These are phyloP conservation scores for Labeo rohita DNA, from an alignment of 2,113 vertebrate species.

Conservation along the genomic window DNA sequence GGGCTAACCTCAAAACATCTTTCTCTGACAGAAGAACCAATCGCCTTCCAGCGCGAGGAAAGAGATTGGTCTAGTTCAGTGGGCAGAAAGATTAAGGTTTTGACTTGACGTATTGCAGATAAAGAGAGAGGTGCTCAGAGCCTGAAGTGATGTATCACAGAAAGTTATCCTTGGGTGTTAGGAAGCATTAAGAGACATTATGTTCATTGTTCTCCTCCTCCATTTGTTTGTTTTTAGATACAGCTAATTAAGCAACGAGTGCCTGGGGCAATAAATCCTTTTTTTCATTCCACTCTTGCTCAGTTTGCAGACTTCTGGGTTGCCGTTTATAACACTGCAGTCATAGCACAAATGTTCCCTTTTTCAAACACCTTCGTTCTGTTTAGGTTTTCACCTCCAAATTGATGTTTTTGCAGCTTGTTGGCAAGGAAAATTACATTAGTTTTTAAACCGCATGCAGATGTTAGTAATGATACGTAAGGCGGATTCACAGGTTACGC, in stretches of 20 bases:
- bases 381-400: neutral
- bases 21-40: conserved; percentile 37
- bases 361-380: neutral
- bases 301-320: neutral
- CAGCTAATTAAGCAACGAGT: conserved; percentile 50
- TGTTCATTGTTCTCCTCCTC: conserved; percentile 54
- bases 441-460: conserved; percentile 4
- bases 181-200: conserved; percentile 55
- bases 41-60: conserved; percentile 21
- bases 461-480: conserved; percentile 31
- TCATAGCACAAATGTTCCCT: neutral
- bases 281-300: neutral
- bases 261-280: conserved; percentile 48
- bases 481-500: neutral
- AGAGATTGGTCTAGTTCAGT: conserved; percentile 43
- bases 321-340: neutral
- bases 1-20: conserved; percentile 41
- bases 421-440: neutral
- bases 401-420: conserved; percentile 20
- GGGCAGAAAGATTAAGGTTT: conserved; percentile 42
- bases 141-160: conserved; percentile 54
- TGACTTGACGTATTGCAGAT: conserved; percentile 33
- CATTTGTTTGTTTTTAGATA: conserved; percentile 60
- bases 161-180: conserved; percentile 53
- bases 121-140: conserved; percentile 32